phyloP scores from a whole-genome alignment of 64 coral and sea anemone genomes.

The Astreopora myriophthalma region DNA sequence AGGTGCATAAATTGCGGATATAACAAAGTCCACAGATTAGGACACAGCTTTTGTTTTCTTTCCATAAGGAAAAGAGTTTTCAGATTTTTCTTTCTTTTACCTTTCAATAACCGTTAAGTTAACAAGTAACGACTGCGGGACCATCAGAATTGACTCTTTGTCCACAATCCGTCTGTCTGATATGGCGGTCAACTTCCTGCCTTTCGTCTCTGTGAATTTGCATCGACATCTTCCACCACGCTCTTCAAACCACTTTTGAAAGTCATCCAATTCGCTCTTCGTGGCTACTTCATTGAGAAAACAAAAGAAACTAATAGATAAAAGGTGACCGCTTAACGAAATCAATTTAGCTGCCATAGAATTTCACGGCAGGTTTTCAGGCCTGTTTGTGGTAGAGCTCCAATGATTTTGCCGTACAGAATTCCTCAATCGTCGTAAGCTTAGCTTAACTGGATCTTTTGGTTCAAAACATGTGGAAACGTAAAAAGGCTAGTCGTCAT shows the following conservation, averaged over 20 bases:
- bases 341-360: conserved; percentile 8
- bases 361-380: not conserved
- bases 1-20: too few relatives aligned
- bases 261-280: not conserved
- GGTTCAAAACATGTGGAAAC: not conserved
- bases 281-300: not conserved
- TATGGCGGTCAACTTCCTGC: not conserved
- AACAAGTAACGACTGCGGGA: conserved; percentile 46
- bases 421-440: not conserved
- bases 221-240: conserved; percentile 57
- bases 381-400: not conserved
- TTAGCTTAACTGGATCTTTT: not conserved
- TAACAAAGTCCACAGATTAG: too few relatives aligned
- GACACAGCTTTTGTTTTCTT: too few relatives aligned
- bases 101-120: conserved; percentile 54
- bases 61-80: too few relatives aligned
- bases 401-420: not conserved
- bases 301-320: conserved; percentile 5
- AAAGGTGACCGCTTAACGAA: not conserved
- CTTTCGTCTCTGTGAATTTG: conserved; percentile 11
- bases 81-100: conserved; percentile 1
- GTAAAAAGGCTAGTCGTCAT: not conserved
- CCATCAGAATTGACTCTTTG: conserved; percentile 59
- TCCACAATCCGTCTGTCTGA: conserved; percentile 53
- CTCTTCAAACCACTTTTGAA: conserved; percentile 60